Evolutionary conservation across 35 echinoderm and acorn worm genomes (phyloP).

Genomic region (Apostichopus japonicus): DNA sequence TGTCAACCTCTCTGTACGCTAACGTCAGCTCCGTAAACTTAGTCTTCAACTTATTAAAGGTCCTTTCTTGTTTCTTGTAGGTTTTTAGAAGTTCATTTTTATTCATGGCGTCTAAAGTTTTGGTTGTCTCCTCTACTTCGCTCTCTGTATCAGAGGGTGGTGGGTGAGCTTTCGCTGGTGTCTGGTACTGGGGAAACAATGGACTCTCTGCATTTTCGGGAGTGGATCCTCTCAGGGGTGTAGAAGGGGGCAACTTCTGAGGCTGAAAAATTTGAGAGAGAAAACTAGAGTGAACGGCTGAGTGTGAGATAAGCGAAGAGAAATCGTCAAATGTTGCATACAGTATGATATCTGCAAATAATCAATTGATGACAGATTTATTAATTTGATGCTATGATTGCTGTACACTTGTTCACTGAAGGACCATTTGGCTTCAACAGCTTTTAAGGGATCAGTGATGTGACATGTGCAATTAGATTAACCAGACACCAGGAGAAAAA

Average conservation of each 20-base stretch:
- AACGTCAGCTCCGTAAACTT: constrained; percentile 73
- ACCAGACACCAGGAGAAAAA: no score
- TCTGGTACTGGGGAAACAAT: constrained; percentile 92
- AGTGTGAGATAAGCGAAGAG: no score
- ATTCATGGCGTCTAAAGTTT: constrained; percentile 76
- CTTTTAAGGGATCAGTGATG: no score
- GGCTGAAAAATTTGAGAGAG: background rate
- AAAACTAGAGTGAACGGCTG: no score
- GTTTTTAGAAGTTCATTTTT: constrained; percentile 86
- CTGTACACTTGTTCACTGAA: no score
- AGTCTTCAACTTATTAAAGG: constrained; percentile 73
- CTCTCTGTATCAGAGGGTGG: constrained; percentile 95
- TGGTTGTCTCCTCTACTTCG: constrained; percentile 85
- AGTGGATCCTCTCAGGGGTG: constrained; percentile 26
- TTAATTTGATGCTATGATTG: no score
- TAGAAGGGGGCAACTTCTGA: background rate
- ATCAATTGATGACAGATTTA: no score
- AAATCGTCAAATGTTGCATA: no score
- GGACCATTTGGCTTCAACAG: no score
- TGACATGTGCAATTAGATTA: no score
- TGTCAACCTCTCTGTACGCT: constrained; percentile 91
- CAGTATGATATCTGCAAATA: no score
- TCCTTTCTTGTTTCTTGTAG: constrained; percentile 81
- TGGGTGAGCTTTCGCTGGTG: constrained; percentile 75
- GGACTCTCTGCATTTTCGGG: constrained; percentile 69